Evolutionary conservation across 2,888 invertebrate genomes (phyloP).

Genomic region (Itoplectis maculator): DNA sequence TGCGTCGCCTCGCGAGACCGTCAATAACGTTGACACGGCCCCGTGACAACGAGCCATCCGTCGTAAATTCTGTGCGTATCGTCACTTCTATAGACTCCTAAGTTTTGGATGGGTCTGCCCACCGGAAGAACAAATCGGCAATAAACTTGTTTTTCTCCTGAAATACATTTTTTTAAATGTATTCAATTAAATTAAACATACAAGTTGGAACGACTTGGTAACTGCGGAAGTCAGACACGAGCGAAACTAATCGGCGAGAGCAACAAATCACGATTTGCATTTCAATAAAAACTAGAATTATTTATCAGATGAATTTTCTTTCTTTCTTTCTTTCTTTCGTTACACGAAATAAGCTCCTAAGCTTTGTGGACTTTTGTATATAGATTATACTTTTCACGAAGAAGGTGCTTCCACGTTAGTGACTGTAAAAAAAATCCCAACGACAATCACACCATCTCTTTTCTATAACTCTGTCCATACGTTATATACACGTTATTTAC

Average conservation of each 20-base stretch:
- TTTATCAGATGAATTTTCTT: slow-evolving; percentile 10
- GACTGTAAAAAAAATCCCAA: slow-evolving; percentile 60
- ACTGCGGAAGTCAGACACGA: not conserved
- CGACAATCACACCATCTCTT: slow-evolving; percentile 20
- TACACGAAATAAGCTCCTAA: slow-evolving; percentile 26
- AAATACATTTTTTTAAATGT: not conserved
- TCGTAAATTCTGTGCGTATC: slow-evolving; percentile 55
- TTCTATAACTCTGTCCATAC: slow-evolving; percentile 32
- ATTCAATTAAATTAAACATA: not conserved
- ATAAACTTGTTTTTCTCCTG: slow-evolving; percentile 38
- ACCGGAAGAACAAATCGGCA: slow-evolving; percentile 62
- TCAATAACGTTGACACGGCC: slow-evolving; percentile 43
- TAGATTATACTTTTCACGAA: slow-evolving; percentile 1
- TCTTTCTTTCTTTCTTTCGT: not conserved
- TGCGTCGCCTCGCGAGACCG: slow-evolving; percentile 54
- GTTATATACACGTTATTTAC: slow-evolving; percentile 70
- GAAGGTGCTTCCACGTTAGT: slow-evolving; percentile 35
- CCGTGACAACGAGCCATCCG: slow-evolving; percentile 8
- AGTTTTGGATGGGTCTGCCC: slow-evolving; percentile 52
- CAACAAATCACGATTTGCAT: slow-evolving; percentile 9
- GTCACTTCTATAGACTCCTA: slow-evolving; percentile 43
- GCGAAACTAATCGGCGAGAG: slow-evolving; percentile 24
- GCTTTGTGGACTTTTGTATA: slow-evolving; percentile 36
- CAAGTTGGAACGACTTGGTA: not conserved
- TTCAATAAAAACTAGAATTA: slow-evolving; percentile 6